phyloP scores from a whole-genome alignment of 1,140 invertebrate species.

The Oscheius sp. region DNA sequence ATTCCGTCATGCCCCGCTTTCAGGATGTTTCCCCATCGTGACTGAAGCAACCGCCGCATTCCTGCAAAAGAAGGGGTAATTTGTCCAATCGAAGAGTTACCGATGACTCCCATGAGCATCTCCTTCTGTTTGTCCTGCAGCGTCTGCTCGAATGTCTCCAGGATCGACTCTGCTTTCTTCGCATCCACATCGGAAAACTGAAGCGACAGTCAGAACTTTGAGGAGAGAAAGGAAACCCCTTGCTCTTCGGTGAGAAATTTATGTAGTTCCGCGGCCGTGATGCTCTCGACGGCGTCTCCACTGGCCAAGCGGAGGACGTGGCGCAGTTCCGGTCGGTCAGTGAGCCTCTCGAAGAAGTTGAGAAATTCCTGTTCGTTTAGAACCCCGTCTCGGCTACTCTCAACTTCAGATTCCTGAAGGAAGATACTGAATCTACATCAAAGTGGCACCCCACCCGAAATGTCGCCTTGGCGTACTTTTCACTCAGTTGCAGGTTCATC shows the following conservation, averaged over 20 bases:
- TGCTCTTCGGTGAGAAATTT: conserved; percentile 55
- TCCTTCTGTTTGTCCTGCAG: conserved; percentile 43
- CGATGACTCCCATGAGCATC: conserved; percentile 34
- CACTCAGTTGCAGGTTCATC: conserved; percentile 57
- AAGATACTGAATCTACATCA: conserved; percentile 16
- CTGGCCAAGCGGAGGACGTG: conserved; percentile 43
- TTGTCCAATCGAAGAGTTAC: too few species aligned
- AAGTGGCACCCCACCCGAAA: conserved; percentile 44
- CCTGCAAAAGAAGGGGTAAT: conserved; percentile 29
- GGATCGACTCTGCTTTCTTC: conserved; percentile 53
- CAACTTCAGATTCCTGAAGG: conserved; percentile 33
- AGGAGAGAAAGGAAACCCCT: conserved; percentile 26
- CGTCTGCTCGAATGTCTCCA: conserved; percentile 51
- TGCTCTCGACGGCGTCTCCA: conserved; percentile 43
- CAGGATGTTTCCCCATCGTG: conserved; percentile 59
- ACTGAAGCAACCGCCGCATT: conserved; percentile 56
- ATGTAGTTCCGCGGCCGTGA: conserved; percentile 44
- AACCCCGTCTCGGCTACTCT: conserved; percentile 20
- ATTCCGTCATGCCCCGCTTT: conserved; percentile 53
- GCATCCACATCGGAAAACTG: conserved; percentile 52
- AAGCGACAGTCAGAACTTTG: conserved; percentile 4
- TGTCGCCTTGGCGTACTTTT: conserved; percentile 49
- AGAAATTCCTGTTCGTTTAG: conserved; percentile 56
- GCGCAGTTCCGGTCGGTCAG: conserved; percentile 51
- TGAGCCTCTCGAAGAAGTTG: conserved; percentile 49